Base-by-base conservation (phyloP, 2,113 vertebrate genomes). In the Symphodus melops region DNA sequence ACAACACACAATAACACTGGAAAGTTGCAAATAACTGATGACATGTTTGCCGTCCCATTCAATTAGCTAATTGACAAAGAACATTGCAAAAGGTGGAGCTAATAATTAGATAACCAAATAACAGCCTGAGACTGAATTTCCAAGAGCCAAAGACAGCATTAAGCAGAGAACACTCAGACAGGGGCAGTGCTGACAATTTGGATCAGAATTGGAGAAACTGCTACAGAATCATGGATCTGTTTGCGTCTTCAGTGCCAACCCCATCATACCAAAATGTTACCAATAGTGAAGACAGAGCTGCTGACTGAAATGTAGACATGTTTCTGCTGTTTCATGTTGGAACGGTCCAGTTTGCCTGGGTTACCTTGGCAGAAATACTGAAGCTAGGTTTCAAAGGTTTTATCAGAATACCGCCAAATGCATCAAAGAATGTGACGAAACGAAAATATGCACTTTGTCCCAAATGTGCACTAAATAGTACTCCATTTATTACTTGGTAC, bases 171-270 rank as follows among this genome's bases (percentile, higher is more conserved):
- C 20, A 19, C 68, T 61, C 39, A 53, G 23, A 66, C 36, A 33
- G 33, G n/a, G 33, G 36, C 16, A 56, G 17, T 16, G n/a, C 54
- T 13, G 48, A 53, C 28, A 44, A 44, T 55, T 58, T 56, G 23
- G 2, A 37, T 52, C 19, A 37, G 28, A 57, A 79, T 20, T 8
- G 12, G 44, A 53, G 36, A 82, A 36, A 72, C 57, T 28, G 3
- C 33, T n/a, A 39, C 61, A 68, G 61, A 75, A 56, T 59, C 63
- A 59, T 55, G 64, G 9, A 56, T n/a, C 9, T 58, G 33, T 53
- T 48, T 77, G 57, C 0, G 28, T 33, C 28, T 33, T 33, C 28
- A 33, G 28, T 33, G 28, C 28, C 28, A 33, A 33, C 28, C 6
- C 28, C 28, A 33, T 33, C 28, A 33, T 33, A 33, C 28, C 4